Evolutionary conservation across 2,113 vertebrate genomes (phyloP), one percentile per base, ranked within the genome.

Genomic region (Sturnira hondurensis): DNA sequence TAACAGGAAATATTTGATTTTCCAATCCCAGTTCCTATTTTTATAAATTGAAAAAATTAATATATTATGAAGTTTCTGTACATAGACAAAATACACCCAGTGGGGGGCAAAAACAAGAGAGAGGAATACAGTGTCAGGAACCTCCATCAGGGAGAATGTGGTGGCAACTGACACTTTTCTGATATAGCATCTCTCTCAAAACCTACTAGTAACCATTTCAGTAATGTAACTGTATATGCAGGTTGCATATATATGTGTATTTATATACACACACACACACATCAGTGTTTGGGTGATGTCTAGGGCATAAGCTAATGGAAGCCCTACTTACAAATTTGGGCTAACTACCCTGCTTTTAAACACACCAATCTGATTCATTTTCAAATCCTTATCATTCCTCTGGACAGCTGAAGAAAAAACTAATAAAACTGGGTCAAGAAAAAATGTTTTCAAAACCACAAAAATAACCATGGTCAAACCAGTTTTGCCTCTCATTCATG

Each of bases 51-150:
- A 99, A 99, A 98, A 98, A 98, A 98, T 98, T 92, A 98, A 98
- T 98, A 99, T 98, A 98, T 99, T 99, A 99, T 99, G 99, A 99
- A 99, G 99, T 99, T 99, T 98, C 98, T 99, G 98, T 99, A 99
- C 99, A 99, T 98, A 99, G 98, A 98, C 98, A 99, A 97, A 97
- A 97, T 98, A 98, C 92, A 98, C 98, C 98, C 84, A 14, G 95
- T 89, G 93, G 76, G 80, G 94, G 96, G 86, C 96, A 76, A 96
- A 98, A 97, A 73, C 95, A 91, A 96, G 91, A 94, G 97, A 99
- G 98, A 97, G 84, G 97, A 98, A 96, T 96, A 98, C 96, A 96
- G 98, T 97, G 97, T 98, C 96, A 91, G 97, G 65, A 98, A 98
- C 94, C 98, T 98, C 98, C 97, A 80, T 91, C 74, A 52, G 96